Base-by-base conservation (phyloP, 30 jellyfish, hydroid and myxozoan species). In the Rhopilema esculentum region DNA sequence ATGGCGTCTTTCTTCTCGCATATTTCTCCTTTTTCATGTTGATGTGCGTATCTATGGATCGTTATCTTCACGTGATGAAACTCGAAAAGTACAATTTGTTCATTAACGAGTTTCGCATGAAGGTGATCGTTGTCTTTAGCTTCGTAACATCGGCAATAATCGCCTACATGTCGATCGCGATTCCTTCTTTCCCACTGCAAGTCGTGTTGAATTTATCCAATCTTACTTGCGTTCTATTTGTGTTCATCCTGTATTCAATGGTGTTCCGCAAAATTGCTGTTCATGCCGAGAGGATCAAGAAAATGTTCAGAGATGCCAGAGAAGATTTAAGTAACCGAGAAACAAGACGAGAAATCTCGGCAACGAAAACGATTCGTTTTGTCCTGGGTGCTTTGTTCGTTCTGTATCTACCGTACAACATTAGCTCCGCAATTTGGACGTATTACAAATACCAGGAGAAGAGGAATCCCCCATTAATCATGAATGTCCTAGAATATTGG, bases 31-130 rank as follows among this genome's bases (percentile, higher is more conserved):
- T 62, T 72, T 57, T 72, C 69, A 72, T 84, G 80, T 63, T 72
- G 16, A 1, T 61, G 49, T 28, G 87, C 66, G 64, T 84, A 0
- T 67, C 87, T 62, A 18, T 72, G 4, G 93, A 84, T 68, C 57
- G 93, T 20, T 84, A 71, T 70, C 18, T 71, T 25, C 92, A 84
- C 76, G 87, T 84, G 21, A 73, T 67, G 52, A 84, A 63, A 40
- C 87, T 84, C 4, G 72, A 72, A 48, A 77, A 65, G 69, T 84
- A 84, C 82, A 84, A 33, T 40, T 30, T 17, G 16, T 84, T 67
- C 72, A 84, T 84, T 87, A 84, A 84, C 66, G 72, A 4, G 0
- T 53, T 57, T 61, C 80, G 87, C n/a, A 84, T 84, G 93, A 84
- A 72, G 74, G 12, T 84, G 18, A 23, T 84, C 50, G 64, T 64